phyloP scores from a whole-genome alignment of 2,113 vertebrate species.

The Progne subis region DNA sequence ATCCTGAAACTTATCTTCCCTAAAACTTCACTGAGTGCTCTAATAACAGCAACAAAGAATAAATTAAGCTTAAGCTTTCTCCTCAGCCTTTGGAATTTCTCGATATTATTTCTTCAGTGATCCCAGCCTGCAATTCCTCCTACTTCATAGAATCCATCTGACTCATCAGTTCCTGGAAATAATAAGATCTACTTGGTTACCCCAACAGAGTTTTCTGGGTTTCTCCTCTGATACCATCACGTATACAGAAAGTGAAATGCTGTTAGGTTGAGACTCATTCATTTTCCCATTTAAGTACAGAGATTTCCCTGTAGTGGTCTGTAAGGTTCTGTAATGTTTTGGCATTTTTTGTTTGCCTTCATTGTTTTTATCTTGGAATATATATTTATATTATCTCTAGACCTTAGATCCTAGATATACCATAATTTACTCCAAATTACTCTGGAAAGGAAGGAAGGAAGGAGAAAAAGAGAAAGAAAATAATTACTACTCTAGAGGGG shows the following conservation, averaged over 20 bases:
- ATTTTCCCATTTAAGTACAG: not conserved
- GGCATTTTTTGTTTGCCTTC: not conserved
- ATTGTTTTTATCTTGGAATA: not conserved
- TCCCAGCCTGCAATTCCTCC: not conserved
- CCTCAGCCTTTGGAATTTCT: not conserved
- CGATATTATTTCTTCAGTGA: not conserved
- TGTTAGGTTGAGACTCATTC: fast-evolving
- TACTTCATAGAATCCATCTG: not conserved
- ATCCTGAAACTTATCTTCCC: not conserved
- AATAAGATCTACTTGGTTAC: not conserved
- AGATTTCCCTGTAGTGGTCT: not conserved
- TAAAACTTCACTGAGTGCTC: not conserved
- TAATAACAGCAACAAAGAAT: not conserved
- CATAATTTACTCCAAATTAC: not conserved
- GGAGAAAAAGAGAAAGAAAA: too few relatives aligned
- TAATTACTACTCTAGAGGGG: not conserved
- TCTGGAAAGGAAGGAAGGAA: not conserved
- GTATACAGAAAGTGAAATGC: not conserved
- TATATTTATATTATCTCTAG: not conserved
- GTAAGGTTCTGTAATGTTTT: not conserved
- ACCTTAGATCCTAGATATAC: not conserved
- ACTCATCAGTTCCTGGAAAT: not conserved
- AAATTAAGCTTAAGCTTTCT: not conserved
- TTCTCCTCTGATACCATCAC: not conserved
- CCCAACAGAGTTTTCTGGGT: not conserved